These are phyloP conservation scores for Pseudococcus viburni DNA, from an alignment of 2,888 invertebrate genomes.

Conservation along the genomic window DNA sequence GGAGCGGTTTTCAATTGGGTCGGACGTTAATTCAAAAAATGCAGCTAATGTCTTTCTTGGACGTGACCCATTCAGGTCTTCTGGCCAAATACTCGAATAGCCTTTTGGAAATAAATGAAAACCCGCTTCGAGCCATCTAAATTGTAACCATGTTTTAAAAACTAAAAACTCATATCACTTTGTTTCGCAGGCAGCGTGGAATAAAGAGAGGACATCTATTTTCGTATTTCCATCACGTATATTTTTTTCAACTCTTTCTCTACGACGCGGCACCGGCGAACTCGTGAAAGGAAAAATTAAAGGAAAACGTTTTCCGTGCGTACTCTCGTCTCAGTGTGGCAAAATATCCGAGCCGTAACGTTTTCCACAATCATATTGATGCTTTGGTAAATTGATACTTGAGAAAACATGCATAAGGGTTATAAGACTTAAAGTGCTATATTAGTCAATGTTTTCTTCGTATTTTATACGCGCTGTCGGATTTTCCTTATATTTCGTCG, in stretches of 20 bases:
- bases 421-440: slow-evolving; percentile 52
- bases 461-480: slow-evolving; percentile 37
- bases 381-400: slow-evolving; percentile 51
- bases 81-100: neutral
- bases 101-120: slow-evolving; percentile 27
- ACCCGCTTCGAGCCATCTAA: neutral
- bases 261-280: neutral
- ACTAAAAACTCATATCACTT: slow-evolving; percentile 37
- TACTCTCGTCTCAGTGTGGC: neutral
- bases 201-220: neutral
- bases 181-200: neutral
- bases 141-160: slow-evolving; percentile 37
- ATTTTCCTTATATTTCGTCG: slow-evolving; percentile 21
- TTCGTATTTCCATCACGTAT: slow-evolving; percentile 12
- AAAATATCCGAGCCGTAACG: slow-evolving; percentile 44
- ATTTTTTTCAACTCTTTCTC: slow-evolving; percentile 13
- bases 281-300: slow-evolving; percentile 53
- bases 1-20: neutral
- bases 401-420: slow-evolving; percentile 52
- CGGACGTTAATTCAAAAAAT: slow-evolving; percentile 24
- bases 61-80: slow-evolving; percentile 29
- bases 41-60: slow-evolving; percentile 8
- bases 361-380: slow-evolving; percentile 49
- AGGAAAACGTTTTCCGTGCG: slow-evolving; percentile 40
- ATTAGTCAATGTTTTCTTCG: slow-evolving; percentile 53